Evolutionary conservation across 1,140 invertebrate genomes (phyloP).

Genomic region (Agrypnia vestita): DNA sequence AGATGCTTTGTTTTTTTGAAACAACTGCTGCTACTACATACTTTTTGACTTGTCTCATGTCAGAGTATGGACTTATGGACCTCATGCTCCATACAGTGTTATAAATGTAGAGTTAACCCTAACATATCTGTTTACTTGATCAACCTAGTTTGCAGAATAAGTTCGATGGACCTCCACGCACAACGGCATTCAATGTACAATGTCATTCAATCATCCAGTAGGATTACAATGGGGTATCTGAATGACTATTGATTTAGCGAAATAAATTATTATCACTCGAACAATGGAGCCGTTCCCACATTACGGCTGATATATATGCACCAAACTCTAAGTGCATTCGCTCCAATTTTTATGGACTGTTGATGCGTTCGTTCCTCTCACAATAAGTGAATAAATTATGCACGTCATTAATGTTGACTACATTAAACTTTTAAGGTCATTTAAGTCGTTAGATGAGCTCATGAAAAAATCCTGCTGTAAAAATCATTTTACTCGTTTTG

Average conservation of each 20-base stretch:
- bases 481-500: too few species aligned
- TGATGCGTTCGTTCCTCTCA: not conserved
- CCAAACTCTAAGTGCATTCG: not conserved
- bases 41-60: too few species aligned
- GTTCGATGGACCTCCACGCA: not conserved
- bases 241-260: conserved; percentile 28
- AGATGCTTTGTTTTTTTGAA: too few species aligned
- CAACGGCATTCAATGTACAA: not conserved
- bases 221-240: conserved; percentile 18
- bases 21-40: too few species aligned
- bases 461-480: too few species aligned
- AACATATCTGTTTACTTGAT: not conserved
- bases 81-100: too few species aligned
- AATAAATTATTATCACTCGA: not conserved
- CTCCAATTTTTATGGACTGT: conserved; percentile 1
- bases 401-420: too few species aligned
- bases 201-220: conserved; percentile 20
- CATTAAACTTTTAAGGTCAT: too few species aligned
- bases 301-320: not conserved
- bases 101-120: not conserved
- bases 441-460: too few species aligned
- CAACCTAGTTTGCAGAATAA: not conserved
- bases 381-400: not conserved
- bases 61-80: too few species aligned
- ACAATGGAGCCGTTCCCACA: conserved; percentile 26